Percentiles rank a stretch among this genome's conserved stretches.
Conservation (phyloP, 2,797 vertebrate genomes). For the Esox lucius region DNA sequence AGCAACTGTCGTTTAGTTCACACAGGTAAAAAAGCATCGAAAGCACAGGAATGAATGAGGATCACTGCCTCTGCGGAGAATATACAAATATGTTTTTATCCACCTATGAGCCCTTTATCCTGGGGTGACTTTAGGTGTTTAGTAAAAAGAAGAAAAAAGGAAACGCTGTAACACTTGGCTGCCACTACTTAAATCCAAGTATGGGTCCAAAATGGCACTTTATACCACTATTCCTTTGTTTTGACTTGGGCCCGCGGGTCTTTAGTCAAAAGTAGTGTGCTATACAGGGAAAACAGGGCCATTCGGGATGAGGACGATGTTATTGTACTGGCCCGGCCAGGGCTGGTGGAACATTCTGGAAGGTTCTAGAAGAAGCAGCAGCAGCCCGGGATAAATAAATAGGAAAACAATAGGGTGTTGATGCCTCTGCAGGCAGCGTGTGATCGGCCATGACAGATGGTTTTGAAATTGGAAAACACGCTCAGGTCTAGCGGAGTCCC, state of each 20-base stretch:
- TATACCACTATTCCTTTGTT: background rate
- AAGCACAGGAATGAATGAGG: background rate
- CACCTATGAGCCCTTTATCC: background rate
- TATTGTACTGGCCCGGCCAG: background rate
- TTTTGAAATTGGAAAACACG: slow-evolving; percentile 33
- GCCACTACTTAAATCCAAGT: background rate
- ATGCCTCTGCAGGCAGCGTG: slow-evolving; percentile 32
- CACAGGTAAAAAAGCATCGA: background rate
- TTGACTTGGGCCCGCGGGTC: background rate
- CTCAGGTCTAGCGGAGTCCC: slow-evolving; percentile 22
- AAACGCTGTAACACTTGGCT: too few relatives aligned
- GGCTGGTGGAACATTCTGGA: slow-evolving; percentile 5
- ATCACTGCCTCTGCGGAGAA: background rate
- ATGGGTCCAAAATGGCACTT: background rate
- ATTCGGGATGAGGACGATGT: background rate
- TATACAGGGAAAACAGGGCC: background rate
- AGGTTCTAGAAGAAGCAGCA: slow-evolving; percentile 14
- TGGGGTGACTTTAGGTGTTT: background rate
- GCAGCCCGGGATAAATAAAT: slow-evolving; percentile 29
- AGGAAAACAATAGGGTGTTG: slow-evolving; percentile 40
- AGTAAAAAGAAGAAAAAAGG: too few relatives aligned
- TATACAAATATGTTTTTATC: background rate
- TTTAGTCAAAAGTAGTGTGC: background rate
- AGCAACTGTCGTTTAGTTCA: background rate
- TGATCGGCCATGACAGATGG: slow-evolving; percentile 45